These are phyloP conservation scores for Pseudocheirus occidentalis DNA, from an alignment of 2,797 vertebrate genomes.

Conservation along the genomic window DNA sequence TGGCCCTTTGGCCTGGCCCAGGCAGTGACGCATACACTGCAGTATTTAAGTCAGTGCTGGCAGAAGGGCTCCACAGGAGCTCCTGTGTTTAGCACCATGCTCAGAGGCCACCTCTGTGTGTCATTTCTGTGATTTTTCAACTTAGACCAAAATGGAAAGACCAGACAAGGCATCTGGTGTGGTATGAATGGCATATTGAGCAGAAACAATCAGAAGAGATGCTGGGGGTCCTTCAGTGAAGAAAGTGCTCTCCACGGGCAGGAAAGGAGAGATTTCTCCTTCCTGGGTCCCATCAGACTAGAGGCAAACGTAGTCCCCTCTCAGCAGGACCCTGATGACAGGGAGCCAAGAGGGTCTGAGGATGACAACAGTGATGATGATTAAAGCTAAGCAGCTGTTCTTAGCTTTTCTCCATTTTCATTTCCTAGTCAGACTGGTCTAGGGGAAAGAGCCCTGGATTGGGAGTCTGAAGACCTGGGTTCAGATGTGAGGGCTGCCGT, in stretches of 20 bases:
- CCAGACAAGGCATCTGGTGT: neutral
- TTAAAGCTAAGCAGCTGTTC: neutral
- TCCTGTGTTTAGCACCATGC: constrained; percentile 46
- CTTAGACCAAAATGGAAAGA: constrained; percentile 60
- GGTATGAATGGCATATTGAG: constrained; percentile 23
- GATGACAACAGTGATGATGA: neutral
- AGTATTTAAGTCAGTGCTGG: constrained; percentile 5
- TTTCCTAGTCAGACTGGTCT: neutral
- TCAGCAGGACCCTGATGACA: neutral
- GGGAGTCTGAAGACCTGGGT: neutral
- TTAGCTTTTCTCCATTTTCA: neutral
- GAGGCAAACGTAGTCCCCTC: neutral
- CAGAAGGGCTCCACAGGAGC: neutral
- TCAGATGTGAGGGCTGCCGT: neutral
- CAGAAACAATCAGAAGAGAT: constrained; percentile 25
- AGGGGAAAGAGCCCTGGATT: neutral
- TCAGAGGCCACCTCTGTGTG: constrained; percentile 47
- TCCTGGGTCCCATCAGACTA: neutral
- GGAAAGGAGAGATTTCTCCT: neutral
- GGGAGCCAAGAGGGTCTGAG: neutral
- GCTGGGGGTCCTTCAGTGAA: neutral
- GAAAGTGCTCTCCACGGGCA: constrained; percentile 7
- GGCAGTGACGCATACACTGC: constrained; percentile 37
- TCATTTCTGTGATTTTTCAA: constrained; percentile 59
- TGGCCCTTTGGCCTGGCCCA: neutral